Evolutionary conservation across 2,888 invertebrate species (phyloP), one percentile per base, ranked within the genome.

Genomic region (Megalurothrips usitatus): DNA sequence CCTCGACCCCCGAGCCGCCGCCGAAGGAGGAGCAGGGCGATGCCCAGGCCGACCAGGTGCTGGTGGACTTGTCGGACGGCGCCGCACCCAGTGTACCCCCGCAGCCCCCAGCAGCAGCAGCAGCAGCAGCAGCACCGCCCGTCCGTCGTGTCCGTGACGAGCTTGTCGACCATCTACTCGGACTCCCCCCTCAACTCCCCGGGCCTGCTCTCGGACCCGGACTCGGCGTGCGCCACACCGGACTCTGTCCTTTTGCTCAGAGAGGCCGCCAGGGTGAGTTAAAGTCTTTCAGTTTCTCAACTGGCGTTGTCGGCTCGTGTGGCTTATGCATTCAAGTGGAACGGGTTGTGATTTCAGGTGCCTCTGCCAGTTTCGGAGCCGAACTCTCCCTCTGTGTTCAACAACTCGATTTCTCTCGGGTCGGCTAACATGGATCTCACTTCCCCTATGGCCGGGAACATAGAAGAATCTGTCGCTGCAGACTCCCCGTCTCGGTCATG

Each of bases 91-190:
- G 14, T 58, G 58, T 4, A 17, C 6, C 52, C 52, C 8, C 52
- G 52, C 52, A 52, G 52, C 52, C 52, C 8, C 52, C 52, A 17
- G 52, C n/a, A n/a, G 34, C 34, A 6, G 11, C 14, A 58, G 58
- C 58, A 6, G 6, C 23, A 1, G 23, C 23, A 75, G 10, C 11
- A 8, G 6, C 68, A 75, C 58, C 58, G 68, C 23, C 68, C 68
- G 11, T 75, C 68, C 0, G 23, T 75, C 9, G 68, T 26, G 26
- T 75, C 68, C 68, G 12, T 26, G 26, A 75, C 68, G 23, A 75
- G 68, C 68, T 12, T 75, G 26, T 75, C 68, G 11, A 75, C 68
- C 68, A 75, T 75, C 68, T 75, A 75, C 68, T 75, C 68, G 23
- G 23, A 75, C 9, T 75, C 68, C 23, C 68, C 68, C 11, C 9